These are phyloP conservation scores for Diplodus sargus DNA, from an alignment of 2,797 vertebrate genomes.

Conservation along the genomic window DNA sequence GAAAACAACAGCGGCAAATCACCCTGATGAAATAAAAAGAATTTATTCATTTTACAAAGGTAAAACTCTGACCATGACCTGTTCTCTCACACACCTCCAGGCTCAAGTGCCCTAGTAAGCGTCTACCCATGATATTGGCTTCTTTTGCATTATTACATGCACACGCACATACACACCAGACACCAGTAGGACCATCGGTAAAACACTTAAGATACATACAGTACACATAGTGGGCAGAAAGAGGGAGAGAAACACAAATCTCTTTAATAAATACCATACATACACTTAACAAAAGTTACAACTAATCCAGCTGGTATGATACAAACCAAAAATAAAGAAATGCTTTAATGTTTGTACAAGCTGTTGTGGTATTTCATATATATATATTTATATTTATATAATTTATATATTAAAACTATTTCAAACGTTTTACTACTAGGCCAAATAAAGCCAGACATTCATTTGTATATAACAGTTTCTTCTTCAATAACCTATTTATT, in stretches of 20 bases:
- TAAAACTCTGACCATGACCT: constrained; percentile 91
- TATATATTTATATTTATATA: constrained; percentile 80
- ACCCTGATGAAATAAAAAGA: constrained; percentile 91
- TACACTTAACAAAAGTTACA: constrained; percentile 92
- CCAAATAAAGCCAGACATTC: constrained; percentile 98
- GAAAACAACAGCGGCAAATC: constrained; percentile 57
- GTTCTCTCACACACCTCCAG: constrained; percentile 84
- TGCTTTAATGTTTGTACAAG: constrained; percentile 98
- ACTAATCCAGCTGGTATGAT: constrained; percentile 94
- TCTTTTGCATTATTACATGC: constrained; percentile 64
- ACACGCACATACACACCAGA: constrained; percentile 49
- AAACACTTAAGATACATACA: constrained; percentile 89
- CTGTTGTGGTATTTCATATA: constrained; percentile 89
- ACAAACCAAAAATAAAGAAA: constrained; percentile 92
- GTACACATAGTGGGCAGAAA: constrained; percentile 87
- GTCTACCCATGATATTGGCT: constrained; percentile 72
- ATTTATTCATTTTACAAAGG: constrained; percentile 96
- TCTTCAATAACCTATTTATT: constrained; percentile 80
- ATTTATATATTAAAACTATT: constrained; percentile 90
- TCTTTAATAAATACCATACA: constrained; percentile 93
- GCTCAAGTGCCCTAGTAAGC: constrained; percentile 84
- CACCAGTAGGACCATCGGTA: constrained; percentile 83
- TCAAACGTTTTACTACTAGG: constrained; percentile 91
- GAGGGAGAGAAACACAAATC: constrained; percentile 90
- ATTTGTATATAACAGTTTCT: constrained; percentile 90